Conservation (phyloP, 2,113 vertebrate genomes). For the Equus quagga region DNA sequence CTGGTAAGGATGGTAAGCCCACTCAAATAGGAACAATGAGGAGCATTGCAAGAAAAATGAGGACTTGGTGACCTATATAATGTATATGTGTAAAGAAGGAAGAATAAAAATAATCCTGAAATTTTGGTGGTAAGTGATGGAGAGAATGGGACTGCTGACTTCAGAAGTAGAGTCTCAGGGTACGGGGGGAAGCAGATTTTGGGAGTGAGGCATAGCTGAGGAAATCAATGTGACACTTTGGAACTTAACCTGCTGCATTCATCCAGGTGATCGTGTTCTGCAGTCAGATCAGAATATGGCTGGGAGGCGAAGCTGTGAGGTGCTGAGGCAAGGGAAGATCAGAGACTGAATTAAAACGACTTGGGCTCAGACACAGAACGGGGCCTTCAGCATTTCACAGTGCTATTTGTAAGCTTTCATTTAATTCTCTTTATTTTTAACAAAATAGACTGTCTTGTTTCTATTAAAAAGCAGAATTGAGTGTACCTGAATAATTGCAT, state of each 20-base stretch:
- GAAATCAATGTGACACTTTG: background rate
- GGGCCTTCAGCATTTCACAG: background rate
- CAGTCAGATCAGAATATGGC: background rate
- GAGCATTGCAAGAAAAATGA: background rate
- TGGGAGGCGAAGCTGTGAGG: background rate
- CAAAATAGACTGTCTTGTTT: background rate
- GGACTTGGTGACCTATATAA: background rate
- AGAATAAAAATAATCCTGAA: background rate
- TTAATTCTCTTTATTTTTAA: conserved; percentile 5
- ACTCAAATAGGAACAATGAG: background rate
- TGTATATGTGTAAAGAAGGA: background rate
- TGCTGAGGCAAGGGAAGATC: background rate
- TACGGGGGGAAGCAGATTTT: background rate
- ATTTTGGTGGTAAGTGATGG: background rate
- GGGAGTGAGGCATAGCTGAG: background rate
- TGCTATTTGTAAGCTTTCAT: background rate
- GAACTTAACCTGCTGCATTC: background rate
- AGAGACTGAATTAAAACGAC: background rate
- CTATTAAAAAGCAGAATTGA: conserved; percentile 16
- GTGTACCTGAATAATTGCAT: conserved; percentile 89
- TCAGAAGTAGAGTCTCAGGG: background rate
- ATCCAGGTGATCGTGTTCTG: background rate
- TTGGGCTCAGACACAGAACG: background rate
- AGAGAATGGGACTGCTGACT: background rate
- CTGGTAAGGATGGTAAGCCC: background rate